These are phyloP conservation scores for Chelonia mydas DNA, from an alignment of 2,797 vertebrate species.

Conservation along the genomic window DNA sequence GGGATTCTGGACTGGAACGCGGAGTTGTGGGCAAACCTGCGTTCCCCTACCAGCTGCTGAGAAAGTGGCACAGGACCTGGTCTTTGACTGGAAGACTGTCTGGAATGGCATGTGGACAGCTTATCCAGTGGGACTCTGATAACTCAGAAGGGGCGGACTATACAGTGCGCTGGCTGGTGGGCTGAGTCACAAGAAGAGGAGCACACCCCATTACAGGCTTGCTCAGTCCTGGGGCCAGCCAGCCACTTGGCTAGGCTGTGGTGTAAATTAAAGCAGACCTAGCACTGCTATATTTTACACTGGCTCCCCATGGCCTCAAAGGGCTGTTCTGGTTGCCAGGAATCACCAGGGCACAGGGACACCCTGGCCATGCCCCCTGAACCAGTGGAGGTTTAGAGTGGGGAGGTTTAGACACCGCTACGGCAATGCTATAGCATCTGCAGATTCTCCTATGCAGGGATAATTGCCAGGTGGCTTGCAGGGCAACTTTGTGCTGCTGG, in stretches of 20 bases:
- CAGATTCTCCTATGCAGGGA: background rate
- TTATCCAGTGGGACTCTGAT: background rate
- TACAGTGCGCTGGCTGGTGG: no score
- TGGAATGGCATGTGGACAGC: background rate
- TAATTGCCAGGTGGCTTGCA: background rate
- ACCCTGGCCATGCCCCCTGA: background rate
- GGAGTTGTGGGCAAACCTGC: background rate
- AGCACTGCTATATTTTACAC: fast-evolving
- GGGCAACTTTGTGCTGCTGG: background rate
- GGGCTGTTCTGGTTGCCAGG: background rate
- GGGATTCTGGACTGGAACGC: background rate
- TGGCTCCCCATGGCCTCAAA: background rate
- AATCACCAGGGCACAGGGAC: background rate
- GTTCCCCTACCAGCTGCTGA: background rate
- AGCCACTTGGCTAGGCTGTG: background rate
- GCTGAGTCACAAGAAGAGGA: background rate
- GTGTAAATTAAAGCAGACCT: background rate
- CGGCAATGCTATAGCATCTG: background rate
- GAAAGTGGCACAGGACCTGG: background rate
- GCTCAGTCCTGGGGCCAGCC: background rate
- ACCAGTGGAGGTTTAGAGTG: background rate
- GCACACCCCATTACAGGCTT: background rate
- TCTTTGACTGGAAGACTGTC: background rate
- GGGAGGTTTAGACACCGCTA: background rate
- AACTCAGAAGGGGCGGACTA: background rate